A percentile compares a stretch with the other conserved stretches of the same genome.
phyloP scores from a whole-genome alignment of 2,888 invertebrate genomes.

The Darwinula stevensoni region DNA sequence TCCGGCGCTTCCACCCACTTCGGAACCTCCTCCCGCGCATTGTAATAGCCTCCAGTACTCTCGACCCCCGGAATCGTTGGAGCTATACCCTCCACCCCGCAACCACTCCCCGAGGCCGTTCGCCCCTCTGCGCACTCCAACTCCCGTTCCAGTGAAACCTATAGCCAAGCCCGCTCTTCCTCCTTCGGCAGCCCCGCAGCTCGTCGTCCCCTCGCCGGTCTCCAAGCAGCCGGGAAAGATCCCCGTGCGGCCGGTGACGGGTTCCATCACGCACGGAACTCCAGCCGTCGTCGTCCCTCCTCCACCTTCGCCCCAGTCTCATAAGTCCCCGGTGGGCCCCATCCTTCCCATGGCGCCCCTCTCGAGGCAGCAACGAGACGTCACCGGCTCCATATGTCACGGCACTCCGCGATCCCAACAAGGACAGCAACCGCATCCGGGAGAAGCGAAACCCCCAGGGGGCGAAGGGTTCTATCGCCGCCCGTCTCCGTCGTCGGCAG shows the following conservation, averaged over 20 bases:
- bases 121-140: background rate
- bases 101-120: no score
- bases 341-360: no score
- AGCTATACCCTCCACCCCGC: no score
- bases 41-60: background rate
- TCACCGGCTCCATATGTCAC: background rate
- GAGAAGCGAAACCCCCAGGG: no score
- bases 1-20: no score
- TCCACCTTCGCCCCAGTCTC: slow-evolving; percentile 1
- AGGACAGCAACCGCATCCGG: no score
- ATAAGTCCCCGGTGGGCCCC: slow-evolving; percentile 4
- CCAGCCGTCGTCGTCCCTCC: slow-evolving; percentile 9
- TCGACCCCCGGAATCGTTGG: background rate
- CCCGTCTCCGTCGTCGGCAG: slow-evolving; percentile 8
- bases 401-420: background rate
- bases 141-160: background rate
- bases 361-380: background rate
- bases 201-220: no score
- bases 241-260: no score
- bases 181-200: no score
- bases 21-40: background rate
- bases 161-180: no score
- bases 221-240: no score
- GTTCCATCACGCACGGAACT: slow-evolving; percentile 11
- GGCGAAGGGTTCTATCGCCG: no score